Conservation (phyloP, 2,888 invertebrate genomes). For the Drepanosiphum platanoidis region DNA sequence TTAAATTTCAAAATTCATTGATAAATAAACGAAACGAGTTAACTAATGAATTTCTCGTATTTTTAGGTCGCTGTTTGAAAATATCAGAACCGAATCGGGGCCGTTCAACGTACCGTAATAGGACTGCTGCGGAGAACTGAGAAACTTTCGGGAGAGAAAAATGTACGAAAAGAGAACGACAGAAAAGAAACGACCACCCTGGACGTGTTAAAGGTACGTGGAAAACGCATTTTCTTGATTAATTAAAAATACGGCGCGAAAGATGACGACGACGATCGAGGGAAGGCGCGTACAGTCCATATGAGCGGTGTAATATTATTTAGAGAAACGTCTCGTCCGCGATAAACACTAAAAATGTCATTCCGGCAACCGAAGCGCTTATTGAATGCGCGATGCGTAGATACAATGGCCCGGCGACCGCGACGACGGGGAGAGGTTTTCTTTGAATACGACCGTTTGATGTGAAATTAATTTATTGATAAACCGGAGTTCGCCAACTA, state of each 20-base stretch:
- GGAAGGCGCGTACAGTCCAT: background rate
- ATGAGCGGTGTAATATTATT: background rate
- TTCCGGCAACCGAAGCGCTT: background rate
- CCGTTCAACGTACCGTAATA: too few relatives aligned
- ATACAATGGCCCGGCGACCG: too few relatives aligned
- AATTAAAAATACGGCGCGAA: background rate
- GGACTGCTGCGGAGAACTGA: too few relatives aligned
- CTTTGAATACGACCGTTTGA: slow-evolving; percentile 20
- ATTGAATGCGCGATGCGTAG: background rate
- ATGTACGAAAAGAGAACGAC: too few relatives aligned
- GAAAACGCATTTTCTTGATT: background rate
- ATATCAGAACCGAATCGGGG: too few relatives aligned
- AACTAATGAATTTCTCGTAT: too few relatives aligned
- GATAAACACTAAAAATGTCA: background rate
- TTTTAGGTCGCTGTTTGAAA: too few relatives aligned
- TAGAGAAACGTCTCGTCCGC: background rate
- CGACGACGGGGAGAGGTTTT: background rate
- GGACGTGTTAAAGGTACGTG: background rate
- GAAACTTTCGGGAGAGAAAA: too few relatives aligned
- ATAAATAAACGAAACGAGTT: too few relatives aligned
- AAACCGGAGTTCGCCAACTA: slow-evolving; percentile 3
- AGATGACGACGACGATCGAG: background rate
- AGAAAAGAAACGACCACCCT: too few relatives aligned
- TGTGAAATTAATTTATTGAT: slow-evolving; percentile 48
- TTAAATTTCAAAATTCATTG: too few relatives aligned